Percentiles rank a stretch among this genome's conserved stretches.
Evolutionary conservation across 2,888 invertebrate genomes (phyloP).

Genomic region (Agrotis clavis): DNA sequence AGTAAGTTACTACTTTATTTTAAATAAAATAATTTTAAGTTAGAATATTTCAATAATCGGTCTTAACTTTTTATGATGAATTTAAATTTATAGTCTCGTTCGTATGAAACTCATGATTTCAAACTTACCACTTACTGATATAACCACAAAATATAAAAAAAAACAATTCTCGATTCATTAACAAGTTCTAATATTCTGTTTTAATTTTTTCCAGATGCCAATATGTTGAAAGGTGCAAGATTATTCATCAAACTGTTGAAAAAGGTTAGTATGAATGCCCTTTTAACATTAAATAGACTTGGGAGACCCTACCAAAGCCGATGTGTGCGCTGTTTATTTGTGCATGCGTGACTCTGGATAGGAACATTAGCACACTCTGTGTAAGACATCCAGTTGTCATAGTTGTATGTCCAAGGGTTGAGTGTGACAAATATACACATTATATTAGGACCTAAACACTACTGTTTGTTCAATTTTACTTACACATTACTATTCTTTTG

Average conservation of each 20-base stretch:
- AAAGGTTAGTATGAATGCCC: slow-evolving; percentile 11
- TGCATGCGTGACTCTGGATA: slow-evolving; percentile 88
- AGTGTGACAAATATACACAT: slow-evolving; percentile 78
- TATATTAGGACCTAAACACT: not conserved
- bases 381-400: slow-evolving; percentile 82
- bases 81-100: slow-evolving; percentile 75
- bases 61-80: slow-evolving; percentile 71
- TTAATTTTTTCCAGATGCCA: slow-evolving; percentile 27
- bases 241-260: not conserved
- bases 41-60: not conserved
- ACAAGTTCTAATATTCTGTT: not conserved
- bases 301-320: slow-evolving; percentile 89
- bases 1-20: slow-evolving; percentile 34
- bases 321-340: slow-evolving; percentile 80
- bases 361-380: slow-evolving; percentile 88
- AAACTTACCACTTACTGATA: slow-evolving; percentile 79
- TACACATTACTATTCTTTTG: slow-evolving; percentile 12
- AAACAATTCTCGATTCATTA: not conserved
- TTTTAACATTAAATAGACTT: not conserved
- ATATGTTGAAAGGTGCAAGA: not conserved
- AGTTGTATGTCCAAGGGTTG: slow-evolving; percentile 85
- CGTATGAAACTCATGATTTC: slow-evolving; percentile 82
- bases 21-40: not conserved
- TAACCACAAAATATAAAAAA: not conserved
- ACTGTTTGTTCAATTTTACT: not conserved